These are phyloP conservation scores for Bryconaethiops microstoma DNA, from an alignment of 2,797 vertebrate genomes.

Conservation along the genomic window DNA sequence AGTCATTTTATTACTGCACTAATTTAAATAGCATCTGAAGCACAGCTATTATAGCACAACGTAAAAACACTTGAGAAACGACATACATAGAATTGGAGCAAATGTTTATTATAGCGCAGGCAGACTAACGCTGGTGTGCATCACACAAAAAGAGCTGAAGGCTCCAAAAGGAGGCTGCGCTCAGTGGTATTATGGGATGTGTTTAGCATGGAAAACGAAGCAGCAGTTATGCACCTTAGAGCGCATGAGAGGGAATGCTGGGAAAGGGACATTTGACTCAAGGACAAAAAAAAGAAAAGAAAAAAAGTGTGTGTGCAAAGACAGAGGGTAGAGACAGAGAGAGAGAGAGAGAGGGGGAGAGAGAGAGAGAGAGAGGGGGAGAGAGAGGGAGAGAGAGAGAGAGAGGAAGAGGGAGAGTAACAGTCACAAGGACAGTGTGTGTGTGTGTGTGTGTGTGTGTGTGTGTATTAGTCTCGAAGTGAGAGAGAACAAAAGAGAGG, in stretches of 20 bases:
- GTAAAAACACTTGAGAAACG: no score
- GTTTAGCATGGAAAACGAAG: conserved; percentile 29
- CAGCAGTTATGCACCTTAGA: conserved; percentile 35
- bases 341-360: not conserved
- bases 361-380: not conserved
- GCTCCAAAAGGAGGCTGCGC: not conserved
- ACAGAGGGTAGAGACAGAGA: no score
- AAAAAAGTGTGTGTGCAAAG: no score
- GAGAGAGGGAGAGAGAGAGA: not conserved
- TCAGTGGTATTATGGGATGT: conserved; percentile 15
- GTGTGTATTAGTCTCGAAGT: not conserved
- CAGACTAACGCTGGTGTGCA: not conserved
- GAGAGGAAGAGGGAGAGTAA: not conserved
- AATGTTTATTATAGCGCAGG: no score
- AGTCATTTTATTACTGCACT: no score
- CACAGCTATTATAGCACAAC: no score
- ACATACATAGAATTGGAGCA: no score
- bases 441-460: no score
- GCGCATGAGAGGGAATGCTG: not conserved
- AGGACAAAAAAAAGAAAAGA: not conserved
- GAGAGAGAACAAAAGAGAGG: conserved; percentile 1
- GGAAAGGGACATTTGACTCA: not conserved
- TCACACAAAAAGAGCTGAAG: not conserved
- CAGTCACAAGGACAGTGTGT: no score
- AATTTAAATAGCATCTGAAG: no score